Conservation (phyloP, 2,888 invertebrate genomes). For the Rhamnusium bicolor region DNA sequence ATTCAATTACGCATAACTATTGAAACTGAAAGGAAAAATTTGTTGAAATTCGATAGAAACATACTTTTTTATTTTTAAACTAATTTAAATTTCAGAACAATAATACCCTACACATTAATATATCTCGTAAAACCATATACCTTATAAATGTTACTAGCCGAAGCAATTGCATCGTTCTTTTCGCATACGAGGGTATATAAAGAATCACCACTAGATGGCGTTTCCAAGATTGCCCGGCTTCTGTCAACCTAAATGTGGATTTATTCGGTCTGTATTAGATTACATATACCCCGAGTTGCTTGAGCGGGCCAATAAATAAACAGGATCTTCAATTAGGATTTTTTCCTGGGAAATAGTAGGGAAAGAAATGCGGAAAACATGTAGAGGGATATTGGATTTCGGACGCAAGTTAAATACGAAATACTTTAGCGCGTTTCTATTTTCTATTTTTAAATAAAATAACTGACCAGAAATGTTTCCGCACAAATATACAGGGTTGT, state of each 20-base stretch:
- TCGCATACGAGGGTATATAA: slow-evolving; percentile 47
- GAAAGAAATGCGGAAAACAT: slow-evolving; percentile 58
- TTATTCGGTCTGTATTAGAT: slow-evolving; percentile 73
- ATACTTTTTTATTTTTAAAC: too few relatives aligned
- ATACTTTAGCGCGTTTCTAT: slow-evolving; percentile 7
- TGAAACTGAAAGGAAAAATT: too few relatives aligned
- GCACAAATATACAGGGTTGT: too few relatives aligned
- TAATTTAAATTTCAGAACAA: neutral
- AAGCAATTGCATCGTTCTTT: slow-evolving; percentile 28
- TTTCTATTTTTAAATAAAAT: neutral
- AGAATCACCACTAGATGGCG: slow-evolving; percentile 55
- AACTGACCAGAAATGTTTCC: neutral
- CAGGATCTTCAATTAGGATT: slow-evolving; percentile 69
- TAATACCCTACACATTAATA: neutral
- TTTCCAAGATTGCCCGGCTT: slow-evolving; percentile 66
- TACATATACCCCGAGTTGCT: slow-evolving; percentile 70
- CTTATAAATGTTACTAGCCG: neutral
- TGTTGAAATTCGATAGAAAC: too few relatives aligned
- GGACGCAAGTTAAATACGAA: slow-evolving; percentile 48
- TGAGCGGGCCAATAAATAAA: slow-evolving; percentile 68
- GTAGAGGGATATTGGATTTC: slow-evolving; percentile 51
- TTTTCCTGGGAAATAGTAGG: slow-evolving; percentile 58
- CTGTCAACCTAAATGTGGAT: slow-evolving; percentile 73
- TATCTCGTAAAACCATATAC: neutral
- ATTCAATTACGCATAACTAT: too few relatives aligned